phyloP scores from a whole-genome alignment of 2,888 invertebrate genomes.

The Palloptera scutellata region DNA sequence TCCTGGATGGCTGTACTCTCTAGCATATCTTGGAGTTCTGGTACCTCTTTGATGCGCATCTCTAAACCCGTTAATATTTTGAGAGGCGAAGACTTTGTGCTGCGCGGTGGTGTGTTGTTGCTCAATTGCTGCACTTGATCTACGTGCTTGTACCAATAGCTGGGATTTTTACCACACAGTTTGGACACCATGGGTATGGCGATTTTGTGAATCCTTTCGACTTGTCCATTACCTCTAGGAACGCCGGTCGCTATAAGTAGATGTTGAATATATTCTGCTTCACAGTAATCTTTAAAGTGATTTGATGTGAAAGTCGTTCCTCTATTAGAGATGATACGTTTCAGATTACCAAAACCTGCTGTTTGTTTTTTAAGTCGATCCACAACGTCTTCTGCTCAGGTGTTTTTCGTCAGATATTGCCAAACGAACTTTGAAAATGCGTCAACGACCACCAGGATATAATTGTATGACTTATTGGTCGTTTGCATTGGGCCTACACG shows the following conservation, averaged over 20 bases:
- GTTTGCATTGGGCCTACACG: constrained; percentile 53
- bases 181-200: constrained; percentile 9
- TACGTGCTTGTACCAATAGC: constrained; percentile 12
- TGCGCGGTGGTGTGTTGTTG: constrained; percentile 44
- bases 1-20: constrained; percentile 12
- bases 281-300: constrained; percentile 52
- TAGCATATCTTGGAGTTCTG: constrained; percentile 11
- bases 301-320: constrained; percentile 57
- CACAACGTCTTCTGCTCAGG: constrained; percentile 46
- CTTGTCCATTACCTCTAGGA: constrained; percentile 1
- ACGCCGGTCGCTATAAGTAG: constrained; percentile 47
- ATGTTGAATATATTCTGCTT: constrained; percentile 45
- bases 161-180: background rate
- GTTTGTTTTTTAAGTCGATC: constrained; percentile 40
- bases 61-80: constrained; percentile 31
- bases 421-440: constrained; percentile 55
- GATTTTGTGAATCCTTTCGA: constrained; percentile 1
- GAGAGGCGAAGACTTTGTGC: constrained; percentile 36
- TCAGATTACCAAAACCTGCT: constrained; percentile 41
- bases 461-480: constrained; percentile 52
- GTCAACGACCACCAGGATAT: constrained; percentile 54
- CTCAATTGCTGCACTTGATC: constrained; percentile 36
- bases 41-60: constrained; percentile 2
- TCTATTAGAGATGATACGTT: constrained; percentile 53
- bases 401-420: constrained; percentile 50